Evolutionary conservation across 2,113 vertebrate genomes (phyloP), one percentile per base, ranked within the genome.

Genomic region (Nothocercus nigrocapillus): DNA sequence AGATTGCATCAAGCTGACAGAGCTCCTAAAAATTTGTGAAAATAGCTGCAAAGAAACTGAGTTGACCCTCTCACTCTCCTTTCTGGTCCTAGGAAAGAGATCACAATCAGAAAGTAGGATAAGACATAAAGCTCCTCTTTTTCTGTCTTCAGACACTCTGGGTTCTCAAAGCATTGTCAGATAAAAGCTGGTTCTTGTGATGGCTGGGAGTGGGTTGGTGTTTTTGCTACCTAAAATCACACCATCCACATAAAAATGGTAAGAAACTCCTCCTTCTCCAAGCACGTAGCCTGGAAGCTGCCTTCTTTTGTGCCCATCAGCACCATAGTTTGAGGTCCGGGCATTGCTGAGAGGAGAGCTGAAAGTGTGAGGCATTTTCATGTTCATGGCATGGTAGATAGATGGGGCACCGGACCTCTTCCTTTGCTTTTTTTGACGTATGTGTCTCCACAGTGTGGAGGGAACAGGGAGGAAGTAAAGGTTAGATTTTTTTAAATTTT

Each of bases 201-300:
- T 80, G 91, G 73, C 69, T 91, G 74, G 76, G 38, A 88, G 77
- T 58, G 53, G 56, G 42, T 16, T 94, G 90, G 72, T 88, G 61
- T 85, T 94, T 74, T 95, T 94, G 72, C 76, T 82, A 0, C 0
- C 56, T 95, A 85, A 95, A 92, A 88, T 95, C 82, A 88, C 93
- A 90, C 66, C 44, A 75, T 75, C 69, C 73, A 5, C 77, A 78
- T 86, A 54, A 95, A 90, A 91, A 72, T 53, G 30, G 28, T 47
- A 82, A 87, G 47, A 93, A 91, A 83, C 88, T 78, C 88, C 38
- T 91, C 34, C 32, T 85, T 92, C 40, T 14, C 6, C 44, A 66
- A 44, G 61, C 80, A 93, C 89, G 47, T 51, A 84, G 17, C 40
- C 84, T 87, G 54, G 17, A 58, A 58, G 30, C 28, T 17, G 32